Evolutionary conservation across 2,113 vertebrate genomes (phyloP).

Genomic region (Ceratotherium simum): DNA sequence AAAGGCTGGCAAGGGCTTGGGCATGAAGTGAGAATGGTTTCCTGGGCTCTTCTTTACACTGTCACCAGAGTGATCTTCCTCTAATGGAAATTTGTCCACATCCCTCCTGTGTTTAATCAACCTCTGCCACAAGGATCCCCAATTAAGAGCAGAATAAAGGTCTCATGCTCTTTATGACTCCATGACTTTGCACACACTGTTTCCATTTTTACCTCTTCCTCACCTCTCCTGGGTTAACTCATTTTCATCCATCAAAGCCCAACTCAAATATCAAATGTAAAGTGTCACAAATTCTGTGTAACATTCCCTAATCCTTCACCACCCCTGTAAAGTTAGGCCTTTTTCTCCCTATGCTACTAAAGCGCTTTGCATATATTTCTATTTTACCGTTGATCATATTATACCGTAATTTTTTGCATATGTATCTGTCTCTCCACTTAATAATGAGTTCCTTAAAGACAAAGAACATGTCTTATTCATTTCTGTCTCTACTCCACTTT

Average conservation of each 20-base stretch:
- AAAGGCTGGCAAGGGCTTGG: background rate
- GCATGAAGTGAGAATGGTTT: background rate
- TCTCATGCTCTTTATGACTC: background rate
- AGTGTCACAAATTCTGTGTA: background rate
- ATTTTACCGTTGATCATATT: background rate
- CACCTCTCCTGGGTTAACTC: background rate
- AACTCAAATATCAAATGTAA: slow-evolving; percentile 9
- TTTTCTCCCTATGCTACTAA: background rate
- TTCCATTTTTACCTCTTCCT: slow-evolving; percentile 31
- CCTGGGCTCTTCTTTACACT: background rate
- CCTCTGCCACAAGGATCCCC: background rate
- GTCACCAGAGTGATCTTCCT: background rate
- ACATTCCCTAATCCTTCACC: background rate
- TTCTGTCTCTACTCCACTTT: background rate
- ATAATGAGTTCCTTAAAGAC: slow-evolving; percentile 23
- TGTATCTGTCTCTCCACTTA: background rate
- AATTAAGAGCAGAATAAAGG: slow-evolving; percentile 20
- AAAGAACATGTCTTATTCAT: background rate
- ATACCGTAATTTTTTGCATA: background rate
- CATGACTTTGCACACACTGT: background rate
- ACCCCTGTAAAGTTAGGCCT: background rate
- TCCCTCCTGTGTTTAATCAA: slow-evolving; percentile 4
- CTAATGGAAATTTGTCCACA: background rate
- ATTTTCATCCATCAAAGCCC: slow-evolving; percentile 13
- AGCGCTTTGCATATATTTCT: background rate